Evolutionary conservation across 1,140 invertebrate species (phyloP).

Genomic region (Drosophila erecta): DNA sequence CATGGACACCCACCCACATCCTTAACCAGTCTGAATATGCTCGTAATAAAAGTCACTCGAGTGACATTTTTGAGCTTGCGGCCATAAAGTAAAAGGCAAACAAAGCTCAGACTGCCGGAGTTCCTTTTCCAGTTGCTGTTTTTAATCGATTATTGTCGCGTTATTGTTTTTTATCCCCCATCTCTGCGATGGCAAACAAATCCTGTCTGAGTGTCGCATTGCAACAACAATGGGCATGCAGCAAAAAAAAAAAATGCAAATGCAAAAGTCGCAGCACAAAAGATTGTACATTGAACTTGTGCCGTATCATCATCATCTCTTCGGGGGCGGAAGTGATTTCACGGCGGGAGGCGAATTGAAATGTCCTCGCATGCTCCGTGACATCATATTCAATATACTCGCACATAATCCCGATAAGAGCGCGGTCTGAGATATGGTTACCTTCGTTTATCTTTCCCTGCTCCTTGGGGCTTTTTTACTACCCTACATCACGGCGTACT

Average conservation of each 20-base stretch:
- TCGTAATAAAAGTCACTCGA: conserved; percentile 78
- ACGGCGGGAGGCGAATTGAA: conserved; percentile 48
- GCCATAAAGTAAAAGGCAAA: conserved; percentile 75
- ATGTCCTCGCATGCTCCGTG: conserved; percentile 48
- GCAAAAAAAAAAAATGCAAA: conserved; percentile 38
- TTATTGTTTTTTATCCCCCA: conserved; percentile 46
- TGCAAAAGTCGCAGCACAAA: conserved; percentile 47
- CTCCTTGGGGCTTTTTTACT: conserved; percentile 30
- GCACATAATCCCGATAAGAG: conserved; percentile 38
- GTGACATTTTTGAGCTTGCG: conserved; percentile 80
- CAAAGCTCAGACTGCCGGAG: conserved; percentile 56
- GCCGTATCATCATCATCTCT: conserved; percentile 56
- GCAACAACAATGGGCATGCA: conserved; percentile 47
- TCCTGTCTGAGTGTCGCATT: conserved; percentile 79
- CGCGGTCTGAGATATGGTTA: conserved; percentile 53
- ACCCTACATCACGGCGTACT: conserved; percentile 18
- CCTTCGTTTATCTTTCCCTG: conserved; percentile 52
- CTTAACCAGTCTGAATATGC: conserved; percentile 26
- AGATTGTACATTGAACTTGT: conserved; percentile 77
- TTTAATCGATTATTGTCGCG: conserved; percentile 77
- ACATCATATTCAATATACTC: conserved; percentile 70
- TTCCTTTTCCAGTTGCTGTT: conserved; percentile 67
- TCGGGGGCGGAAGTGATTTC: neutral
- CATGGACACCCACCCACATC: conserved; percentile 2
- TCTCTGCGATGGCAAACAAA: conserved; percentile 47